Conservation (phyloP, 1,140 invertebrate species). For the Leptoteleia sp. region DNA sequence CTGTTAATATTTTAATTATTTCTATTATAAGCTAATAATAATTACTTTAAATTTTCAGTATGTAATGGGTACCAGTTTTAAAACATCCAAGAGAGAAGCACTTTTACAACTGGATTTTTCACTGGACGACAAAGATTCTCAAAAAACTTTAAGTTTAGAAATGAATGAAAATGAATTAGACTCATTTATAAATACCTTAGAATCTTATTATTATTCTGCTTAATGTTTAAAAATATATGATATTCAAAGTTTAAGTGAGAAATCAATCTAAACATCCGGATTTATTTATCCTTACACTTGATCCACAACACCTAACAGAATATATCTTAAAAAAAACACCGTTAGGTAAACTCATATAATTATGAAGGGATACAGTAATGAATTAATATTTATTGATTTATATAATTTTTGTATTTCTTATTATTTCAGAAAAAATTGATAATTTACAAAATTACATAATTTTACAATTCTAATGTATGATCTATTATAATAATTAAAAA, state of each 20-base stretch:
- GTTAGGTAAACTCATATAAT: too few relatives aligned
- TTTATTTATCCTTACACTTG: too few relatives aligned
- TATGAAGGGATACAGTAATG: too few relatives aligned
- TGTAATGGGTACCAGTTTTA: conserved; percentile 77
- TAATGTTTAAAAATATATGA: too few relatives aligned
- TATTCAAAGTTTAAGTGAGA: too few relatives aligned
- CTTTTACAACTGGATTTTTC: conserved; percentile 74
- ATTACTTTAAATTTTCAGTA: conserved; percentile 65
- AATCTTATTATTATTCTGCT: conserved; percentile 45
- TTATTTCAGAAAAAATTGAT: conserved; percentile 51
- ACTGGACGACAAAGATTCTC: conserved; percentile 64
- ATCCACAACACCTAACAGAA: too few relatives aligned
- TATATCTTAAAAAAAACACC: too few relatives aligned
- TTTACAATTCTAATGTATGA: conserved; percentile 57
- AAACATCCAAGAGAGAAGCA: conserved; percentile 73
- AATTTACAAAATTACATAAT: conserved; percentile 64
- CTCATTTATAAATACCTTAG: conserved; percentile 71
- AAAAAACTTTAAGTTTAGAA: conserved; percentile 70
- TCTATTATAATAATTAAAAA: conserved; percentile 55
- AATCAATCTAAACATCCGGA: too few relatives aligned
- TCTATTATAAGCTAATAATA: conserved; percentile 1
- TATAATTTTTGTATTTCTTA: conserved; percentile 46
- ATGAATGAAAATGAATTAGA: conserved; percentile 74
- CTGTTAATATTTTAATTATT: too few relatives aligned
- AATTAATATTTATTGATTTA: conserved; percentile 3